Evolutionary conservation across 2,888 invertebrate genomes (phyloP), one percentile per base, ranked within the genome.

Genomic region (Phania funesta): DNA sequence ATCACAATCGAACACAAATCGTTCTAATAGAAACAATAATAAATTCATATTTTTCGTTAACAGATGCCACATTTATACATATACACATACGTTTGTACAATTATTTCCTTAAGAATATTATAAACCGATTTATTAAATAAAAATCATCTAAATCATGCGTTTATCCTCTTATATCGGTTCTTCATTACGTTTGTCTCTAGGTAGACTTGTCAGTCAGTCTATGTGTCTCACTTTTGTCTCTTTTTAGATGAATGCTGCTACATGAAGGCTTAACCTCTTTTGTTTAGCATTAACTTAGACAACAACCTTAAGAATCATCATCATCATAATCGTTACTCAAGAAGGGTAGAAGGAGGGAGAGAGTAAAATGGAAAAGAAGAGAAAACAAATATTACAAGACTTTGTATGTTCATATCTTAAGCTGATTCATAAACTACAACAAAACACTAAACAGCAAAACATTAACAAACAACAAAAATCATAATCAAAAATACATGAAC

Each of bases 401-500:
- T 75, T 82, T 75, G 64, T 82, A 24, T 83, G 80, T 83, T 80
- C 83, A 77, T 83, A 83, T 83, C 83, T 80, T 76, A 58, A 11
- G 73, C 80, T 83, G 80, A 83, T 83, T 83, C 83, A 83, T 83
- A 80, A 83, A 83, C 76, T 73, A 80, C 76, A 83, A 77, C 82
- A 78, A 82, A 82, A 78, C 68, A 52, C 76, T 67, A 76, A 78
- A 58, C 80, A 80, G 56, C 70, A 60, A 79, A n/a, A 71, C 60
- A 80, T 64, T 58, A 56, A 67, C 56, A 80, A 70, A 44, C 48
- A 60, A 60, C 60, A 70, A 68, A 48, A 71, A n/a, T 16, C 58
- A 76, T 64, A 80, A 81, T 71, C 85, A 58, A 64, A 68, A 68
- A 77, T 56, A 70, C 52, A 65, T 67, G 65, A 22, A 79, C 41